phyloP scores from a whole-genome alignment of 2,888 invertebrate genomes.

The Aleiodes leptofemur region DNA sequence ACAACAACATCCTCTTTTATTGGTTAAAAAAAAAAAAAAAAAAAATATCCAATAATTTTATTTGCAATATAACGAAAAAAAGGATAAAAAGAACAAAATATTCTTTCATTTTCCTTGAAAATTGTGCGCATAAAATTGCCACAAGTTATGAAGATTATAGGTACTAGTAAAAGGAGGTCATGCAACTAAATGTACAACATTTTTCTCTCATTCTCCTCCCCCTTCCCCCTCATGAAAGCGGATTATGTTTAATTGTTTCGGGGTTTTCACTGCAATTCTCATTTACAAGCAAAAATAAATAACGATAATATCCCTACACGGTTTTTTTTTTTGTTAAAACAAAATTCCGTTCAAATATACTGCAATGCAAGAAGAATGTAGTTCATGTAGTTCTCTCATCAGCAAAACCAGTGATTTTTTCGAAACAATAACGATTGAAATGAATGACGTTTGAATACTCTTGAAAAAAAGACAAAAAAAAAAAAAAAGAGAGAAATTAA shows the following conservation, averaged over 20 bases:
- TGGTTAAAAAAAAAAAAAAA: not conserved
- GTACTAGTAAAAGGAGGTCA: constrained; percentile 18
- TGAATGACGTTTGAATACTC: constrained; percentile 8
- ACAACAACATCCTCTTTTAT: not conserved
- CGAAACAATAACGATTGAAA: constrained; percentile 24
- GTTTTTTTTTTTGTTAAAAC: not conserved
- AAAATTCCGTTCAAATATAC: not conserved
- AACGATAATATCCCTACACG: not conserved
- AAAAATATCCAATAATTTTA: not conserved
- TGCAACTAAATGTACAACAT: constrained; percentile 23
- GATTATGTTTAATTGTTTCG: constrained; percentile 30
- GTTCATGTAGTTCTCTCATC: constrained; percentile 12
- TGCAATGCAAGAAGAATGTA: constrained; percentile 12
- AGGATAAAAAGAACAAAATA: not conserved
- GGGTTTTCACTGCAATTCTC: constrained; percentile 14
- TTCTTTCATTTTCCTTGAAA: not conserved
- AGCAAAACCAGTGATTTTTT: not conserved
- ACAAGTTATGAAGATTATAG: constrained; percentile 25
- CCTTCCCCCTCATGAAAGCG: not conserved
- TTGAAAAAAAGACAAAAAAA: not conserved
- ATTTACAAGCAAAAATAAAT: constrained; percentile 16
- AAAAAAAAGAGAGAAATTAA: not conserved
- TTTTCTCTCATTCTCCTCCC: not conserved
- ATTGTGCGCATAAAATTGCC: constrained; percentile 10
- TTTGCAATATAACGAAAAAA: not conserved